Conservation (phyloP, 2,888 invertebrate genomes). For the Erynnis tages region DNA sequence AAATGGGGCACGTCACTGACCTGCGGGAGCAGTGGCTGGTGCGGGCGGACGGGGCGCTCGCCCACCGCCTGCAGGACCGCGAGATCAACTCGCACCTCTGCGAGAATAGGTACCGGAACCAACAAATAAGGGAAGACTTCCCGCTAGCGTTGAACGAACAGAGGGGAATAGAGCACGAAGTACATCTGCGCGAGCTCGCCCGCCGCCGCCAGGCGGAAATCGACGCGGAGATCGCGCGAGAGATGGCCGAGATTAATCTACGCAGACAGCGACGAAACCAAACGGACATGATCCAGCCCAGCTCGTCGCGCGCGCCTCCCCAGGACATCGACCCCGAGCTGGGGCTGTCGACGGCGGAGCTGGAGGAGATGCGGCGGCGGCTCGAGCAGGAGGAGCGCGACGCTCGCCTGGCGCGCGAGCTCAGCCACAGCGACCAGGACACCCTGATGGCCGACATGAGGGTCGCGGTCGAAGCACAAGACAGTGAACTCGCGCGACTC, state of each 20-base stretch:
- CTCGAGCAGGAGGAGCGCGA: slow-evolving; percentile 72
- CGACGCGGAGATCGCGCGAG: slow-evolving; percentile 71
- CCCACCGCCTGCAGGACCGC: slow-evolving; percentile 72
- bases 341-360: slow-evolving; percentile 62
- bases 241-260: slow-evolving; percentile 73
- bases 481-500: slow-evolving; percentile 67
- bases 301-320: slow-evolving; percentile 51
- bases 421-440: slow-evolving; percentile 66
- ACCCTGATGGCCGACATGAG: slow-evolving; percentile 69
- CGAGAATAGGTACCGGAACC: slow-evolving; percentile 72
- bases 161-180: slow-evolving; percentile 66
- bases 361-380: slow-evolving; percentile 65
- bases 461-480: slow-evolving; percentile 75
- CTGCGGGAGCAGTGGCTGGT: slow-evolving; percentile 76
- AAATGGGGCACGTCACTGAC: slow-evolving; percentile 73
- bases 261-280: slow-evolving; percentile 61
- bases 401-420: slow-evolving; percentile 63
- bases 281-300: slow-evolving; percentile 53
- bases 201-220: slow-evolving; percentile 70
- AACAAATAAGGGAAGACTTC: slow-evolving; percentile 76
- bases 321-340: slow-evolving; percentile 53
- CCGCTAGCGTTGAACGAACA: slow-evolving; percentile 73
- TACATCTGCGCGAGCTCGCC: slow-evolving; percentile 56
- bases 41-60: slow-evolving; percentile 71
- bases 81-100: slow-evolving; percentile 75